A percentile compares a stretch with the other conserved stretches of the same genome.
These are phyloP conservation scores for Gortyna flavago DNA, from an alignment of 2,888 invertebrate genomes.

Conservation along the genomic window DNA sequence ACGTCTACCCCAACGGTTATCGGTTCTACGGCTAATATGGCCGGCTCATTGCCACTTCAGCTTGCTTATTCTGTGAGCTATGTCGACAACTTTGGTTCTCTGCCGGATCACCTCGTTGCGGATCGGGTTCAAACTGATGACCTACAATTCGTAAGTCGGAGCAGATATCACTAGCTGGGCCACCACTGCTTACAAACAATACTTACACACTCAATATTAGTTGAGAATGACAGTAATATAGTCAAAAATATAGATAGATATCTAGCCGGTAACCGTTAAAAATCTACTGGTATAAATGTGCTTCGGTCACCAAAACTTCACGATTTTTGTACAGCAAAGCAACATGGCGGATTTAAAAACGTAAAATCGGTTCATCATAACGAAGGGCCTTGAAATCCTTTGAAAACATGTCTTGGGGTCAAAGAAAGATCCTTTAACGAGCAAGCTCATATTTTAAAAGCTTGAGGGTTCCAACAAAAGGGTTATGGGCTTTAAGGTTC, in stretches of 20 bases:
- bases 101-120: too few relatives aligned
- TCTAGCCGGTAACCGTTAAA: background rate
- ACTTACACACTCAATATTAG: background rate
- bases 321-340: background rate
- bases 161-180: too few relatives aligned
- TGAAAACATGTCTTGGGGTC: conserved; percentile 24
- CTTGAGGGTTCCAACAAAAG: conserved; percentile 30
- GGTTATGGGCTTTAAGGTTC: background rate
- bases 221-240: background rate
- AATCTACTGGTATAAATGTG: background rate
- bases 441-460: conserved; percentile 30
- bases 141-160: too few relatives aligned
- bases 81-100: too few relatives aligned
- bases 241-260: background rate
- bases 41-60: too few relatives aligned
- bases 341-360: background rate
- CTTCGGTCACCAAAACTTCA: too few relatives aligned
- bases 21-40: too few relatives aligned
- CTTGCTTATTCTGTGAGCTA: too few relatives aligned
- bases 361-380: background rate
- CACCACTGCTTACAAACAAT: too few relatives aligned
- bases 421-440: conserved; percentile 35
- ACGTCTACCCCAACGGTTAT: too few relatives aligned
- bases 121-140: too few relatives aligned
- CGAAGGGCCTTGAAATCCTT: conserved; percentile 24